A percentile compares a stretch with the other conserved stretches of the same genome.
Conservation (phyloP, 2,888 invertebrate genomes). For the Aromia moschata region DNA sequence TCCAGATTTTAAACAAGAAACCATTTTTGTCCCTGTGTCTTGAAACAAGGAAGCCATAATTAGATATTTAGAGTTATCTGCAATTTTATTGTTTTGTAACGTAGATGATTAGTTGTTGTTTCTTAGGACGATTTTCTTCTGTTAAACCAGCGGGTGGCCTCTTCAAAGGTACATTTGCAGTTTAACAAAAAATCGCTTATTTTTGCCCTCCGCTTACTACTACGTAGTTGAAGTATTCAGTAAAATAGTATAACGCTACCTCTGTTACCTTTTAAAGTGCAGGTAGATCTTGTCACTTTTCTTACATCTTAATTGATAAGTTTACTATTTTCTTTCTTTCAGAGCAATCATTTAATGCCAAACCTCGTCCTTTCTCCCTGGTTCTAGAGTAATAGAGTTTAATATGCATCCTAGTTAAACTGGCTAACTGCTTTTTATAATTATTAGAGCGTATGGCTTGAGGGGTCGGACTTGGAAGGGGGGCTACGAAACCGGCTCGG, state of each 20-base stretch:
- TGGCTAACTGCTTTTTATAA: constrained; percentile 39
- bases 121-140: constrained; percentile 60
- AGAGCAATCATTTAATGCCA: constrained; percentile 70
- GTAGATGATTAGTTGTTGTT: constrained; percentile 37
- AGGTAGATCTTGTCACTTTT: background rate
- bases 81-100: constrained; percentile 13
- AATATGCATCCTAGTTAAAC: constrained; percentile 21
- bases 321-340: constrained; percentile 54
- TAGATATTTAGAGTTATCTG: background rate
- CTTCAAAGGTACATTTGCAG: constrained; percentile 58
- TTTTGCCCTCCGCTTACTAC: constrained; percentile 23
- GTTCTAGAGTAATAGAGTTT: constrained; percentile 61
- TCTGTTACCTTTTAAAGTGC: background rate
- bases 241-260: constrained; percentile 50
- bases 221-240: constrained; percentile 13
- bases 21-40: too few species aligned
- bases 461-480: constrained; percentile 11
- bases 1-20: too few species aligned
- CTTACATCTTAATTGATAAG: background rate
- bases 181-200: constrained; percentile 34
- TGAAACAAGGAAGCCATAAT: background rate
- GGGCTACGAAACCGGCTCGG: too few species aligned
- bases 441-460: constrained; percentile 3
- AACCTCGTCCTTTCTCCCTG: constrained; percentile 70
- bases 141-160: constrained; percentile 59